A percentile compares a stretch with the other conserved stretches of the same genome.
phyloP scores from a whole-genome alignment of 2,797 vertebrate species.

The Loris lydekkerianus region DNA sequence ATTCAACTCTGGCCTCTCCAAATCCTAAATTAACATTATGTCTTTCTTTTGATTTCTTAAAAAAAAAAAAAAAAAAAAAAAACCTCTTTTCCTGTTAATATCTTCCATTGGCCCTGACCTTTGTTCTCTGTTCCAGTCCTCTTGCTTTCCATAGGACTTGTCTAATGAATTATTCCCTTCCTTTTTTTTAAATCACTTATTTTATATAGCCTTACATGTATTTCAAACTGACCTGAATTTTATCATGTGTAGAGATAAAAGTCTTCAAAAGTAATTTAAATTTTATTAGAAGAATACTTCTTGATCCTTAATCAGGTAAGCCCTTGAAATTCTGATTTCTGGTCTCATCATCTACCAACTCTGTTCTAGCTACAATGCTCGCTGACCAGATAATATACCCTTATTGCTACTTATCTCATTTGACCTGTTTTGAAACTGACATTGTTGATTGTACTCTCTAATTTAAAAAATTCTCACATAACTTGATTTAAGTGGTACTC shows the following conservation, averaged over 20 bases:
- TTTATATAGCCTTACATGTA: neutral
- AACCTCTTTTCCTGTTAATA: neutral
- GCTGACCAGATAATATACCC: neutral
- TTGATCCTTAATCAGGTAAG: neutral
- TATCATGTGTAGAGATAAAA: neutral
- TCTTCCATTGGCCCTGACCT: neutral
- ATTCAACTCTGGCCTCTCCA: neutral
- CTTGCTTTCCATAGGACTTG: neutral
- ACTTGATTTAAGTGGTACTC: neutral
- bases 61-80: neutral
- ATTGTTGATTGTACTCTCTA: neutral
- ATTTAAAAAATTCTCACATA: neutral
- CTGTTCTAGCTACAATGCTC: neutral
- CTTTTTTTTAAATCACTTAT: neutral
- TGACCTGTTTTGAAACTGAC: neutral
- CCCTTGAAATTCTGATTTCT: neutral
- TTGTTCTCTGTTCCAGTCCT: neutral
- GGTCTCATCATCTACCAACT: neutral
- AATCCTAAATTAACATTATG: neutral
- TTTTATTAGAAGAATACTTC: neutral
- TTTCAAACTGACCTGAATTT: neutral
- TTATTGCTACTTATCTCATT: neutral
- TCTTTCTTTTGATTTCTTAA: neutral
- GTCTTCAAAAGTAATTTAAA: slow-evolving; percentile 37
- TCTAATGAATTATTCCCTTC: neutral